These are phyloP conservation scores for Dolichomitus sp. DNA, from an alignment of 2,888 invertebrate genomes.

Conservation along the genomic window DNA sequence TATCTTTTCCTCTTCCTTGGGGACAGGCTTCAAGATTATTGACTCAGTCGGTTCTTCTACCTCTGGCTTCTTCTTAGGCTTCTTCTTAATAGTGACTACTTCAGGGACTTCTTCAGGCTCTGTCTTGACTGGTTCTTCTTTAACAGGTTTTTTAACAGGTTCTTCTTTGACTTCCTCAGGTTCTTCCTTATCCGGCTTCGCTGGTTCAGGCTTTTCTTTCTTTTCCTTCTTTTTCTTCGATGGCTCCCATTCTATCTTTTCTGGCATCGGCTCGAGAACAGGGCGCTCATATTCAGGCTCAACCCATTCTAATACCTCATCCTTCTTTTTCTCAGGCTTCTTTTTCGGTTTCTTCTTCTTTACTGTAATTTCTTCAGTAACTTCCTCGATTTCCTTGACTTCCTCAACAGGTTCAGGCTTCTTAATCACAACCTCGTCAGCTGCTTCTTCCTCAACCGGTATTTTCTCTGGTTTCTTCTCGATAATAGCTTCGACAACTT, in stretches of 20 bases:
- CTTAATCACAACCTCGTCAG: slow-evolving; percentile 70
- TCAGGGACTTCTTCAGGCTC: slow-evolving; percentile 85
- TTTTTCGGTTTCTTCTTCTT: slow-evolving; percentile 72
- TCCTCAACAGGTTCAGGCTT: slow-evolving; percentile 74
- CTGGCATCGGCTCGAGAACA: slow-evolving; percentile 75
- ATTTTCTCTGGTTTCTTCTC: slow-evolving; percentile 68
- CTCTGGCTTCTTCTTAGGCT: slow-evolving; percentile 70
- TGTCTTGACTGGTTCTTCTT: slow-evolving; percentile 78
- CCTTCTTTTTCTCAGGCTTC: slow-evolving; percentile 72
- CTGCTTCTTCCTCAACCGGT: slow-evolving; percentile 59
- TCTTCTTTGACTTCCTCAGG: slow-evolving; percentile 65
- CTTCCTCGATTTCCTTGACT: slow-evolving; percentile 77
- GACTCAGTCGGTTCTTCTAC: slow-evolving; percentile 70
- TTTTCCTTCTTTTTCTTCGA: slow-evolving; percentile 71
- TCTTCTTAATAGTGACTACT: slow-evolving; percentile 80
- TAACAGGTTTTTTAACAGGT: slow-evolving; percentile 61
- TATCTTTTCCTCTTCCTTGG: slow-evolving; percentile 77
- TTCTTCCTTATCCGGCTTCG: slow-evolving; percentile 62
- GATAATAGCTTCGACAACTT: slow-evolving; percentile 70
- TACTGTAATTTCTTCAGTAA: slow-evolving; percentile 72
- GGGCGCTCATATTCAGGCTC: slow-evolving; percentile 73
- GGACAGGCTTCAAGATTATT: slow-evolving; percentile 71
- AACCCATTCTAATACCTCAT: slow-evolving; percentile 71
- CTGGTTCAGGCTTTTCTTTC: slow-evolving; percentile 45
- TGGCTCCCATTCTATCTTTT: slow-evolving; percentile 65